Evolutionary conservation across 35 echinoderm and acorn worm species (phyloP).

Genomic region (Apostichopus parvimensis): DNA sequence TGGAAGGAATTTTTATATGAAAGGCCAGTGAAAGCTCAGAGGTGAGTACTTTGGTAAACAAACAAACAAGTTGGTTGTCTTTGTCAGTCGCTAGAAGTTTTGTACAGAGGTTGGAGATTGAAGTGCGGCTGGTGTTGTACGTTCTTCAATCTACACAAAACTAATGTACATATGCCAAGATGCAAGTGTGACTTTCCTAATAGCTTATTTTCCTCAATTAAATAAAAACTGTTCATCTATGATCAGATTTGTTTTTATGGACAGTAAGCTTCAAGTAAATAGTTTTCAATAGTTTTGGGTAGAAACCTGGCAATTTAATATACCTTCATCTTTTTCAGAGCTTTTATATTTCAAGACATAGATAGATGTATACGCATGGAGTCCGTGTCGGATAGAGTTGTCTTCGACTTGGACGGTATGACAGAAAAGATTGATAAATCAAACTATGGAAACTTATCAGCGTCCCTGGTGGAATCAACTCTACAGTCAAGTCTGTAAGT

Average conservation of each 20-base stretch:
- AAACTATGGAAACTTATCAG: neutral
- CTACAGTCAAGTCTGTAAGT: neutral
- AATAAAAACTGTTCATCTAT: neutral
- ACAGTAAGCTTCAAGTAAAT: too few species aligned
- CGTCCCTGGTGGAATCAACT: neutral
- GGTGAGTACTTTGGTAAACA: slow-evolving; percentile 49
- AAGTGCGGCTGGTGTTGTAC: neutral
- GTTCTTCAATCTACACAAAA: neutral
- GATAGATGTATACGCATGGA: slow-evolving; percentile 80
- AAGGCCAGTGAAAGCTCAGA: slow-evolving; percentile 66
- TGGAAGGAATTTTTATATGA: slow-evolving; percentile 73
- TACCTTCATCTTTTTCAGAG: slow-evolving; percentile 41
- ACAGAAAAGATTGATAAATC: slow-evolving; percentile 36
- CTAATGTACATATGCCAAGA: neutral
- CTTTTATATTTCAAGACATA: slow-evolving; percentile 89
- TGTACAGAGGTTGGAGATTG: neutral
- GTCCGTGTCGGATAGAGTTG: slow-evolving; percentile 72
- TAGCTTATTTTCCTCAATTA: too few species aligned
- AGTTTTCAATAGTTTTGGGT: neutral
- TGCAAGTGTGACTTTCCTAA: too few species aligned
- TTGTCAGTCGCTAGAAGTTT: neutral
- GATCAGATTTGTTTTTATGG: neutral
- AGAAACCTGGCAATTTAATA: neutral
- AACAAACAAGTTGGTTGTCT: neutral
- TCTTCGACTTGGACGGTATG: slow-evolving; percentile 83